Evolutionary conservation across 35 echinoderm and acorn worm species (phyloP).

Genomic region (Stichopus chloronotus): DNA sequence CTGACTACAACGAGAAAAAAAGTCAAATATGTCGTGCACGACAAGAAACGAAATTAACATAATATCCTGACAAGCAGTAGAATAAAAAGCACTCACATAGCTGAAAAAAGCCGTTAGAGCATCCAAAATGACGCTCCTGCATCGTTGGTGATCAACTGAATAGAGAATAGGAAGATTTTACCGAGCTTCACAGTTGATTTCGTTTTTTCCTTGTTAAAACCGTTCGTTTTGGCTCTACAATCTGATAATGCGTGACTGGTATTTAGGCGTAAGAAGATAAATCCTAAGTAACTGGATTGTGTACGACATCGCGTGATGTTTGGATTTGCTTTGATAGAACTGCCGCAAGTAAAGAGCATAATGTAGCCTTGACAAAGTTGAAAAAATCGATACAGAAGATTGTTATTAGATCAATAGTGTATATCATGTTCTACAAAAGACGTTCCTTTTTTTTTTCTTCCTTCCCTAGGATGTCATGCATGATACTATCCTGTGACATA

Average conservation of each 20-base stretch:
- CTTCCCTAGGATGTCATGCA: too few relatives aligned
- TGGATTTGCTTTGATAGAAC: too few relatives aligned
- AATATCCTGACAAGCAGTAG: not conserved
- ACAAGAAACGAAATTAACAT: constrained; percentile 7
- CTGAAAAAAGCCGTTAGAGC: not conserved
- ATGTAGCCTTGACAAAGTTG: too few relatives aligned
- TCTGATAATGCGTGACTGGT: not conserved
- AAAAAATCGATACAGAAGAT: too few relatives aligned
- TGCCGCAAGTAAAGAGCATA: too few relatives aligned
- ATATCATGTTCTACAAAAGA: too few relatives aligned
- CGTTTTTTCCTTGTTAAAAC: not conserved
- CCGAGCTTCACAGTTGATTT: not conserved
- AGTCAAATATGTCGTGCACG: not conserved
- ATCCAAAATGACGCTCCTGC: not conserved
- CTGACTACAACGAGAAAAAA: too few relatives aligned
- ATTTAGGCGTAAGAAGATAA: not conserved
- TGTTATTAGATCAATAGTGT: too few relatives aligned
- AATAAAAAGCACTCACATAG: not conserved
- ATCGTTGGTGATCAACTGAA: not conserved
- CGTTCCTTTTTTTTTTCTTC: too few relatives aligned
- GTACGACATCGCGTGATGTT: too few relatives aligned
- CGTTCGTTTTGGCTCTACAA: not conserved
- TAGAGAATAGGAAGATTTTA: not conserved
- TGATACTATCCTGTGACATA: too few relatives aligned
- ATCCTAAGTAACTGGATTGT: too few relatives aligned